phyloP scores from a whole-genome alignment of 2,888 invertebrate genomes.

The Tipula unca region DNA sequence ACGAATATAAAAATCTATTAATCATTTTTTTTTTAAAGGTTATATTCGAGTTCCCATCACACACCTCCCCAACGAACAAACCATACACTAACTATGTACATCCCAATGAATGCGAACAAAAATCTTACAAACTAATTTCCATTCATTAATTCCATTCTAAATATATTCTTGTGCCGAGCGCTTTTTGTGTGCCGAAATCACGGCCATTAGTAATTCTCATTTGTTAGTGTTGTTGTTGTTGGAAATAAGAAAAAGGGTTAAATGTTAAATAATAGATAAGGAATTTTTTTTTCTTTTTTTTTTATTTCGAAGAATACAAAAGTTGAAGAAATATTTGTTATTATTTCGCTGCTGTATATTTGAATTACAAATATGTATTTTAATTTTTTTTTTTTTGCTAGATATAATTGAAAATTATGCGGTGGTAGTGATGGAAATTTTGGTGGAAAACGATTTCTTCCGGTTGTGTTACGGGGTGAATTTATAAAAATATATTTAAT shows the following conservation, averaged over 20 bases:
- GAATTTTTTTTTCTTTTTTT: not conserved
- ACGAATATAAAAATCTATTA: not conserved
- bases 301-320: not conserved
- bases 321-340: not conserved
- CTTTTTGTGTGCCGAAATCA: not conserved
- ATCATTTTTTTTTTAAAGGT: constrained; percentile 3
- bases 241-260: not conserved
- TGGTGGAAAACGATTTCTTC: not conserved
- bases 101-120: not conserved
- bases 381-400: not conserved
- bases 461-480: not conserved
- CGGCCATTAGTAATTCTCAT: not conserved
- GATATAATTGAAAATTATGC: not conserved
- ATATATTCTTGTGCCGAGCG: not conserved
- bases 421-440: not conserved
- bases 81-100: no score
- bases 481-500: not conserved
- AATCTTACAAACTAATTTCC: not conserved
- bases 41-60: not conserved
- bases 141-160: not conserved
- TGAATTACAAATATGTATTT: not conserved
- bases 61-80: not conserved
- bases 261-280: constrained; percentile 8
- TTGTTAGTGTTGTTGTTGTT: not conserved
- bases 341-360: not conserved